Conservation (phyloP, 2,888 invertebrate species). For the Chrysomela aeneicollis region DNA sequence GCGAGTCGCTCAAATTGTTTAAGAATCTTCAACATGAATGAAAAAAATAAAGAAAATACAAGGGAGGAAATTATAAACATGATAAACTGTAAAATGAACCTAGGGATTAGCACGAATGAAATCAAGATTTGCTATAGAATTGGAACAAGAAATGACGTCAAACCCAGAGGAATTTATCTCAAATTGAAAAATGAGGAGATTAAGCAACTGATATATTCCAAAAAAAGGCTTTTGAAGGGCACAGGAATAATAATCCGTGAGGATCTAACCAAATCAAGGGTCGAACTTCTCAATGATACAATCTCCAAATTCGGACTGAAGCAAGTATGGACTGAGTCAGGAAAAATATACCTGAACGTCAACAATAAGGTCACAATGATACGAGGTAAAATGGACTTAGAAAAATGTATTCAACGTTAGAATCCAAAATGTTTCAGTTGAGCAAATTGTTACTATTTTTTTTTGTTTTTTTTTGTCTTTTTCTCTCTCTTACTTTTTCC, state of each 20-base stretch:
- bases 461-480: background rate
- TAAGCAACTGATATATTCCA: background rate
- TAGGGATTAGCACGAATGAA: background rate
- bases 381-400: conserved; percentile 8
- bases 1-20: background rate
- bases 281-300: background rate
- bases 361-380: conserved; percentile 7
- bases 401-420: background rate
- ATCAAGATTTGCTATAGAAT: conserved; percentile 56
- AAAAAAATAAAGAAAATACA: too few relatives aligned
- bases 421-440: background rate
- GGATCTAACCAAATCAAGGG: background rate
- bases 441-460: background rate
- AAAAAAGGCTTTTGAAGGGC: background rate
- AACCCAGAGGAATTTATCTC: conserved; percentile 5
- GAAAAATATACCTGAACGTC: conserved; percentile 6
- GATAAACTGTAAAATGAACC: background rate
- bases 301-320: background rate
- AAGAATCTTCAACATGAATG: background rate
- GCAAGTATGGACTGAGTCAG: background rate
- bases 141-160: conserved; percentile 72
- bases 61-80: background rate
- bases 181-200: background rate
- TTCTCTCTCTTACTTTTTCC: background rate
- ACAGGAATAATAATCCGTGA: background rate